A percentile compares a stretch with the other conserved stretches of the same genome.
phyloP scores from a whole-genome alignment of 2,797 vertebrate species.

The Bradypodion ventrale region DNA sequence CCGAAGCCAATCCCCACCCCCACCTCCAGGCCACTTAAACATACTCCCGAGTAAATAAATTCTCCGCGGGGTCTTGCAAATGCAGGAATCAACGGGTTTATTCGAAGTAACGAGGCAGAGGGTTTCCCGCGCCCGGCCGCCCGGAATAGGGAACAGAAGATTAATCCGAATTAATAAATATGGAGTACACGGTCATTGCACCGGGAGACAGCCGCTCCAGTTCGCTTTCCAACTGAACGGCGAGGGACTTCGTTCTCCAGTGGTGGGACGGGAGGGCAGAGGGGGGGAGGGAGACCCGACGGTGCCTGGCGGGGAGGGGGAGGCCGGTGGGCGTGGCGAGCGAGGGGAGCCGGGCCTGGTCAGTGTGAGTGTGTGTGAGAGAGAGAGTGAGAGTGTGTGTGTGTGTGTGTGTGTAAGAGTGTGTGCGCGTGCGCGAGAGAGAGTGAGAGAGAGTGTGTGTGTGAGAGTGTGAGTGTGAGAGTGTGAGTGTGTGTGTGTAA shows the following conservation, averaged over 20 bases:
- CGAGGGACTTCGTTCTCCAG: background rate
- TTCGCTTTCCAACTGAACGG: background rate
- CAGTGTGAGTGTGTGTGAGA: background rate
- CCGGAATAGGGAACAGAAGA: background rate
- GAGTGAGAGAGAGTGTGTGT: no score
- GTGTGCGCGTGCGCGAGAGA: no score
- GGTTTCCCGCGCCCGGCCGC: no score
- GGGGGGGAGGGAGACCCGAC: no score
- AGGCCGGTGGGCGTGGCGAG: background rate
- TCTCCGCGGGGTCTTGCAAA: background rate
- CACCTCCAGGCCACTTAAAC: background rate
- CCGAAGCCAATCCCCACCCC: background rate
- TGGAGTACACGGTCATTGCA: background rate
- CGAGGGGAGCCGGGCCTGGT: background rate
- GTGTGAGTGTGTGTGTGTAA: no score
- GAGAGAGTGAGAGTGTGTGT: no score
- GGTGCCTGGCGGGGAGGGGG: background rate
- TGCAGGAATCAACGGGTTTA: background rate
- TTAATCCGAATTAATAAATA: background rate
- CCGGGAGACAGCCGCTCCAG: background rate
- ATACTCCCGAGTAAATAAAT: no score
- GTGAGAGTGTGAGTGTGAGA: no score
- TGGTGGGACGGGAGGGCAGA: no score
- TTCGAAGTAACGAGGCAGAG: background rate
- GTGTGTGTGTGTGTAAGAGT: no score